Base-by-base conservation (phyloP, 2,113 vertebrate genomes). In the Zosterops lateralis region DNA sequence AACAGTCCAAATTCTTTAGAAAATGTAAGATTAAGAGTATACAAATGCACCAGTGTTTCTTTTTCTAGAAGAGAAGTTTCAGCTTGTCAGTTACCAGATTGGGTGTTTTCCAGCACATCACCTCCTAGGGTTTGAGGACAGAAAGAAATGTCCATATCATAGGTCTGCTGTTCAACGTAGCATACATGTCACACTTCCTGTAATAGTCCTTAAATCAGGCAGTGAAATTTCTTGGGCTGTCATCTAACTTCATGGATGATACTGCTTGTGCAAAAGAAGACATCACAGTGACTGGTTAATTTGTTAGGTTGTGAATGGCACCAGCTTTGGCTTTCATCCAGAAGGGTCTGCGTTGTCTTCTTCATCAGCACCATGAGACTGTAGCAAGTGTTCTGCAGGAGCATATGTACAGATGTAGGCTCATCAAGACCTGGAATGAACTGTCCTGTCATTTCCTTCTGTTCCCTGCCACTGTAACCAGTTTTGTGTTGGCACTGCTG, bases 331-430 rank as follows among this genome's bases (percentile, higher is more conserved):
- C 40, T 50, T 94, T 58, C 29, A 53, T 6, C 12, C 45, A 82
- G 74, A 65, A 79, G 48, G 8, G 10, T 56, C 65, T 81, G 20
- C 75, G 54, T 6, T 15, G 20, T 45, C 45, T 20, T 82, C 54
- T 62, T 60, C 65, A 71, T 24, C 0, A 0, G n/a, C 3, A 11
- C 17, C 21, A 4, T 1, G 4, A 38, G 14, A 19, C 32, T 87
- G 53, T 8, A 72, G 78, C 4, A 5, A 31, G 21, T 4, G 0
- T 61, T 68, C 38, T 80, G 26, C 36, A 66, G 56, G 17, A 57
- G 16, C 10, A 6, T 32, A 7, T 20, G 50, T 25, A 22, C 2
- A 3, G 62, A 65, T 26, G 20, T 13, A 16, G n/a, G 17, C 78
- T 11, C 10, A 8, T 53, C 34, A 32, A 88, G n/a, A 56, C 36